These are phyloP conservation scores for Nicator chloris DNA, from an alignment of 2,113 vertebrate genomes.

Conservation along the genomic window DNA sequence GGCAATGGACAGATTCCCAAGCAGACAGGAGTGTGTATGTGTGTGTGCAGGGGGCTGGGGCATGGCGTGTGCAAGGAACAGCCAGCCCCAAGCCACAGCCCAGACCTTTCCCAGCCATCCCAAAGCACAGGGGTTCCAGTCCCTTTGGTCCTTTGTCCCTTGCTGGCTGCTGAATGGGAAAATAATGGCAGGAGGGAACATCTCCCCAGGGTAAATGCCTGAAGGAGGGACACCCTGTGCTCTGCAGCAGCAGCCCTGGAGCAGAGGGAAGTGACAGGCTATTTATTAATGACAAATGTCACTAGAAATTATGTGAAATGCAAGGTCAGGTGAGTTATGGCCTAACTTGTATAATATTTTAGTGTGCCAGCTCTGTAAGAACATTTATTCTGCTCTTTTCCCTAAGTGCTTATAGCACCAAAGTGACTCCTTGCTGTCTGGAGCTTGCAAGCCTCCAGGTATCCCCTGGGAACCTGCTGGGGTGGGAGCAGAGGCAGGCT, in stretches of 20 bases:
- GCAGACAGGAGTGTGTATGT: not conserved
- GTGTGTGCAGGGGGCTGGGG: not conserved
- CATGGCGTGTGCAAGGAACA: not conserved
- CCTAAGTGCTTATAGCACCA: not conserved
- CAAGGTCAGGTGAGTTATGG: not conserved
- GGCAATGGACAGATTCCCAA: not conserved
- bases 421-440: not conserved
- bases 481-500: not conserved
- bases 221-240: not conserved
- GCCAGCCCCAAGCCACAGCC: not conserved
- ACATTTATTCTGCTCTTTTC: not conserved
- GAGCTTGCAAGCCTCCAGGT: not conserved
- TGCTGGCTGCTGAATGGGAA: not conserved
- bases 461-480: not conserved
- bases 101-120: not conserved
- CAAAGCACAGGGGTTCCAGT: accelerated
- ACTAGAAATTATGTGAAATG: not conserved
- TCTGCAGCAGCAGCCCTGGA: not conserved
- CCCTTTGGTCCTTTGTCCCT: not conserved
- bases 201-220: not conserved
- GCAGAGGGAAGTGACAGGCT: not conserved
- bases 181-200: not conserved
- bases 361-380: not conserved
- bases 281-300: not conserved
- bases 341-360: not conserved